Evolutionary conservation across 1,140 invertebrate genomes (phyloP), one percentile per base, ranked within the genome.

Genomic region (Lutraria rhynchaena): DNA sequence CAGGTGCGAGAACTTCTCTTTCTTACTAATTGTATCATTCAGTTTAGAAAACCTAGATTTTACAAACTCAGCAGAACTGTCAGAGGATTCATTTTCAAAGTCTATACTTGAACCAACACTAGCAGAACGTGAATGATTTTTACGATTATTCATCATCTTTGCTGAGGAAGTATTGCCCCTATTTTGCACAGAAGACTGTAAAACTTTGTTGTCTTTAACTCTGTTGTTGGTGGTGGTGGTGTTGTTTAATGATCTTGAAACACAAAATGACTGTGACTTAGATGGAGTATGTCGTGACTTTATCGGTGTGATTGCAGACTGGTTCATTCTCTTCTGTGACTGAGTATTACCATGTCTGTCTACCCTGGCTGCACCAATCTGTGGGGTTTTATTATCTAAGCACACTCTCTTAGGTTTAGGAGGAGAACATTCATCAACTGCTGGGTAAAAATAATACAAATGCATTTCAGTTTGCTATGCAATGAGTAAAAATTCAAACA

Each of bases 351-450:
- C 41, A 49, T 7, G 41, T 29, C 63, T 35, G 31, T 61, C 29
- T 3, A 61, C 57, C 31, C 41, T 75, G 5, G 11, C 29, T 27
- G 73, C 41, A 29, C 53, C 15, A 17, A 7, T 53, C 37, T 58
- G 71, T 11, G 71, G 24, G 15, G 22, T 35, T 7, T 17, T 41
- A 49, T 63, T 31, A 17, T 44, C 29, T 35, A 70, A 57, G 37
- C 63, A 33, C 13, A 77, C 46, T 31, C 60, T 67, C 46, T 84
- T 81, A 24, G 77, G 55, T 55, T 75, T 77, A 1, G 83, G 83
- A 33, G 83, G 80, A 44, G 80, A 81, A 33, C 83, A 81, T 37
- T 81, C 83, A 78, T 84, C 58, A 19, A 84, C 67, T 17, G 33
- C 74, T 65, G 33, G 60, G 49, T 57, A 76, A 17, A 63, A 63